Percentiles rank a stretch among this genome's conserved stretches.
Evolutionary conservation across 2,113 vertebrate genomes (phyloP).

Genomic region (Anarhynchus alexandrinus): DNA sequence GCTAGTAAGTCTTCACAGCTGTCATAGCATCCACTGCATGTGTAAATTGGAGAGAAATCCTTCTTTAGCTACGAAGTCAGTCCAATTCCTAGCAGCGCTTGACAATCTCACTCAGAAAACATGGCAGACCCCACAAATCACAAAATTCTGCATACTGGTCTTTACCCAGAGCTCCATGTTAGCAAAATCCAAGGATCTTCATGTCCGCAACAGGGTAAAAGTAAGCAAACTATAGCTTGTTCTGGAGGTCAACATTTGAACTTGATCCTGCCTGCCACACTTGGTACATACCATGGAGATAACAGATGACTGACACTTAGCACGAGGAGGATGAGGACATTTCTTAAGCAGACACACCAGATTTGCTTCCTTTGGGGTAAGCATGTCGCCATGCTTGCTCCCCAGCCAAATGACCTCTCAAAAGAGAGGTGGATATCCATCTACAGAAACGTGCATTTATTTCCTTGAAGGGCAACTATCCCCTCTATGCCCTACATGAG

Average conservation of each 20-base stretch:
- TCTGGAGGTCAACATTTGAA: not conserved
- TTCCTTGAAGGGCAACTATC: not conserved
- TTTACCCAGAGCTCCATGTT: not conserved
- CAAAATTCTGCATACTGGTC: not conserved
- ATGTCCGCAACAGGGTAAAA: not conserved
- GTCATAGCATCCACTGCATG: not conserved
- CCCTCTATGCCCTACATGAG: not conserved
- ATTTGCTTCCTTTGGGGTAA: not conserved
- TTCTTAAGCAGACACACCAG: not conserved
- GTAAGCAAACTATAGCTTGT: not conserved
- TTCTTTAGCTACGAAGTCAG: not conserved
- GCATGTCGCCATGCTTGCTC: not conserved
- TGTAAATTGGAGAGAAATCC: not conserved
- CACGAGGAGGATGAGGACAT: not conserved
- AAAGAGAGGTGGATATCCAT: not conserved
- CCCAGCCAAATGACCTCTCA: not conserved
- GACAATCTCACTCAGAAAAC: not conserved
- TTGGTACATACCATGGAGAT: not conserved
- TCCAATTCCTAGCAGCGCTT: not conserved
- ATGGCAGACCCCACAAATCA: not conserved
- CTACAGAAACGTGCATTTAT: not conserved
- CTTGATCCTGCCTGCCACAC: not conserved
- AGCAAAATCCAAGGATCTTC: not conserved
- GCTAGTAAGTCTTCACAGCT: not conserved
- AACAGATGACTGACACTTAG: not conserved